Percentiles rank a stretch among this genome's conserved stretches.
Conservation (phyloP, 2,888 invertebrate species). For the Pachycephus smyrnensis region DNA sequence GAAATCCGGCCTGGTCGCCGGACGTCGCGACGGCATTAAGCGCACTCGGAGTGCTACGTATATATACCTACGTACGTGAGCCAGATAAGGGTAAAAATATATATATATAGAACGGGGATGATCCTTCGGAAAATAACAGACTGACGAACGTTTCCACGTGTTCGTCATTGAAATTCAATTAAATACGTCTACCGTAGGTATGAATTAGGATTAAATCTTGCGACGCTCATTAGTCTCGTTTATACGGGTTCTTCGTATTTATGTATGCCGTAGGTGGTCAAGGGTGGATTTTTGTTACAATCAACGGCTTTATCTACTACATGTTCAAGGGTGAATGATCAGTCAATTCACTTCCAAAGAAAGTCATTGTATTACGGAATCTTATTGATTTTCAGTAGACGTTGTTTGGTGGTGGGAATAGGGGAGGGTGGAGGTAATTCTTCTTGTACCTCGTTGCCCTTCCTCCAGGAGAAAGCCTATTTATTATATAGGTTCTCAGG, state of each 20-base stretch:
- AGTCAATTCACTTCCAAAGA: background rate
- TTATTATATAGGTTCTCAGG: background rate
- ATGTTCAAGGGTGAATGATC: background rate
- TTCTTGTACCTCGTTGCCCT: background rate
- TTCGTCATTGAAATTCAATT: background rate
- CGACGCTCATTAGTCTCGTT: background rate
- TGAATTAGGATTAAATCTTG: background rate
- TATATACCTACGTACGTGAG: conserved; percentile 1
- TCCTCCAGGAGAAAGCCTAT: background rate
- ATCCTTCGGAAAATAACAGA: background rate
- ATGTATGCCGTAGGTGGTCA: background rate
- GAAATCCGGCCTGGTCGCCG: conserved; percentile 8
- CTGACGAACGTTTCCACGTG: background rate
- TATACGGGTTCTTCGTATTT: background rate
- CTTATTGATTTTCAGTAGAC: background rate
- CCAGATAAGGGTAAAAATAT: background rate
- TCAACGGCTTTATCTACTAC: background rate
- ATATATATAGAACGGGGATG: background rate
- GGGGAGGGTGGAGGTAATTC: background rate
- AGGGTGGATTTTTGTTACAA: background rate
- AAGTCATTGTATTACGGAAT: background rate
- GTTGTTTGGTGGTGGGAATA: background rate
- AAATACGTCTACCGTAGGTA: too few relatives aligned
- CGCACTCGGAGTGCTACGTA: conserved; percentile 3
- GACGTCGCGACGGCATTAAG: background rate